Conservation (phyloP, 2,113 vertebrate genomes). For the Tetrao urogallus region DNA sequence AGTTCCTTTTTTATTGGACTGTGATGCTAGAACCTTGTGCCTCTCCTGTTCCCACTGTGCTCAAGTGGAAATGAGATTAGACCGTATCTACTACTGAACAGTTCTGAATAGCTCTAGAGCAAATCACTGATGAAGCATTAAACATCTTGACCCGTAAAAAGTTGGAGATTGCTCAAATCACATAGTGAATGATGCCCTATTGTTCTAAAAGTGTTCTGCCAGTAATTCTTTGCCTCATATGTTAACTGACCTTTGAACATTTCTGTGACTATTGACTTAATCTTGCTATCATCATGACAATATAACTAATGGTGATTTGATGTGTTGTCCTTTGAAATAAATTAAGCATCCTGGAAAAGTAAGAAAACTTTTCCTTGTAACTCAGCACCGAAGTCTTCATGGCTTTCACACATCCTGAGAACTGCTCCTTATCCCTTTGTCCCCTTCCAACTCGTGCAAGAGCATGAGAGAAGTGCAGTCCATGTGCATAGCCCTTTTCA, state of each 20-base stretch:
- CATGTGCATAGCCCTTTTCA: background rate
- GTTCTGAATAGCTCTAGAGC: background rate
- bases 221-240: background rate
- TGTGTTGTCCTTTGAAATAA: background rate
- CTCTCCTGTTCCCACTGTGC: background rate
- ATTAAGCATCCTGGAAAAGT: background rate
- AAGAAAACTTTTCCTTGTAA: background rate
- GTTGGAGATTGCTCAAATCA: background rate
- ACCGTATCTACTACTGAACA: background rate
- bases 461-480: background rate
- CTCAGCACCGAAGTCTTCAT: background rate
- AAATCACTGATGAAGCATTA: background rate
- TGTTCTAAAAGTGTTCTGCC: background rate
- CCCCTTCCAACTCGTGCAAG: background rate
- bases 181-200: background rate
- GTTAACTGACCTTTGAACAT: background rate
- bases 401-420: background rate
- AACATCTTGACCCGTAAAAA: background rate
- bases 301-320: background rate
- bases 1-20: slow-evolving; percentile 40
- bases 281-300: background rate
- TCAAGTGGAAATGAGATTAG: background rate
- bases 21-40: background rate
- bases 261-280: background rate
- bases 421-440: background rate